Evolutionary conservation across 2,888 invertebrate genomes (phyloP).

Genomic region (Drosophila melanocephala): DNA sequence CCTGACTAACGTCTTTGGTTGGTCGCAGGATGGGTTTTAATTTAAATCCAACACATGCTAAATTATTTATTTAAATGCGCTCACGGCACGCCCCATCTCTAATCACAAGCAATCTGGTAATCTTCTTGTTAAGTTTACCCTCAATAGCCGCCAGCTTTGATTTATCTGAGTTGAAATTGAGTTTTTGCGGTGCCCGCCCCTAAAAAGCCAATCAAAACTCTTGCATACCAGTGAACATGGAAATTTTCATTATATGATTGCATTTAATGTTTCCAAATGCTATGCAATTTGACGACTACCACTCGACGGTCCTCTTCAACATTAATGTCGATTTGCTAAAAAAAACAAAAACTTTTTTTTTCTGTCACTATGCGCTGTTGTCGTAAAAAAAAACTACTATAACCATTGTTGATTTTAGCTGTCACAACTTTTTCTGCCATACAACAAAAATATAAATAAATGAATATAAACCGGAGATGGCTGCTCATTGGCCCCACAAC

Average conservation of each 20-base stretch:
- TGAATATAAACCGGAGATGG: constrained; percentile 15
- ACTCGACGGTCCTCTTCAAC: constrained; percentile 19
- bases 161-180: constrained; percentile 50
- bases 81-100: constrained; percentile 21
- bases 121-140: constrained; percentile 10
- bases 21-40: constrained; percentile 48
- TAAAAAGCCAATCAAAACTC: constrained; percentile 5
- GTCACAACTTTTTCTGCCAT: constrained; percentile 38
- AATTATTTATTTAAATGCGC: constrained; percentile 55
- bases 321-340: constrained; percentile 23
- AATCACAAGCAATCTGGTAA: constrained; percentile 29
- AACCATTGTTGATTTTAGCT: constrained; percentile 44
- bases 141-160: constrained; percentile 24
- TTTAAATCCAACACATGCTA: constrained; percentile 56
- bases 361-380: constrained; percentile 35
- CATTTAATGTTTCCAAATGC: constrained; percentile 10
- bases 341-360: constrained; percentile 20
- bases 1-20: constrained; percentile 53
- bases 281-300: constrained; percentile 5
- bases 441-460: constrained; percentile 39
- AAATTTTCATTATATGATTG: not conserved
- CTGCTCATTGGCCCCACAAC: constrained; percentile 15
- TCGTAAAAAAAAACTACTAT: constrained; percentile 13
- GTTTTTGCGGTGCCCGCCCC: constrained; percentile 18
- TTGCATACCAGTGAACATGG: constrained; percentile 19